Conservation (phyloP, 1,140 invertebrate genomes). For the Zaprionus lachaisei region DNA sequence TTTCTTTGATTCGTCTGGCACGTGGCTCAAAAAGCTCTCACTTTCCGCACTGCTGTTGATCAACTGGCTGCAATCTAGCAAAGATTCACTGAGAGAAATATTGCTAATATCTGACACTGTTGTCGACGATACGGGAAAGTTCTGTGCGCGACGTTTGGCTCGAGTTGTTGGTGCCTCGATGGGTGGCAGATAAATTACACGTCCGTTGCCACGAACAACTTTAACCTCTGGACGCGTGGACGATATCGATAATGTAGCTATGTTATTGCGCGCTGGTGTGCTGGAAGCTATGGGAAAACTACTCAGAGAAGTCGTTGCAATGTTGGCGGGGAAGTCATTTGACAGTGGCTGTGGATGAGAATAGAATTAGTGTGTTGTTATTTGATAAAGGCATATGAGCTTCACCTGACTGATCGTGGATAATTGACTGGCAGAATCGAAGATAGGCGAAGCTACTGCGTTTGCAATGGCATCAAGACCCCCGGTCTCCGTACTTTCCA, state of each 20-base stretch:
- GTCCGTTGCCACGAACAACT: slow-evolving; percentile 89
- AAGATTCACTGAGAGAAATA: slow-evolving; percentile 42
- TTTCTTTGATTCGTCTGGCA: slow-evolving; percentile 1
- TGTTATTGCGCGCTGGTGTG: slow-evolving; percentile 48
- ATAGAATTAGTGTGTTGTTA: neutral
- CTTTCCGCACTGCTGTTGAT: slow-evolving; percentile 48
- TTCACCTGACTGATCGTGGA: slow-evolving; percentile 30
- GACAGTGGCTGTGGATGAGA: slow-evolving; percentile 18
- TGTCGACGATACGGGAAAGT: slow-evolving; percentile 27
- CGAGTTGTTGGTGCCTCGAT: slow-evolving; percentile 91
- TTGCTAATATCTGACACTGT: slow-evolving; percentile 42
- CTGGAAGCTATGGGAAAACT: slow-evolving; percentile 61
- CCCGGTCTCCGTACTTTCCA: slow-evolving; percentile 56
- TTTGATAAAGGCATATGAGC: neutral
- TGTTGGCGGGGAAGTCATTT: slow-evolving; percentile 22
- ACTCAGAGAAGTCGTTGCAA: slow-evolving; percentile 13
- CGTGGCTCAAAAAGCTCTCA: slow-evolving; percentile 22
- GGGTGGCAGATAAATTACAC: slow-evolving; percentile 90
- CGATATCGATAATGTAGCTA: neutral
- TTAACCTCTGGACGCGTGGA: slow-evolving; percentile 85
- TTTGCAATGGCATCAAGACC: slow-evolving; percentile 62
- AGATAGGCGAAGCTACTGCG: slow-evolving; percentile 41
- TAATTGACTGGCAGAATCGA: slow-evolving; percentile 25
- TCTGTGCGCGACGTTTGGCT: slow-evolving; percentile 82
- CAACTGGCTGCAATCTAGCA: slow-evolving; percentile 48